Conservation (phyloP, 1,140 invertebrate species). For the Drosophila burlai region DNA sequence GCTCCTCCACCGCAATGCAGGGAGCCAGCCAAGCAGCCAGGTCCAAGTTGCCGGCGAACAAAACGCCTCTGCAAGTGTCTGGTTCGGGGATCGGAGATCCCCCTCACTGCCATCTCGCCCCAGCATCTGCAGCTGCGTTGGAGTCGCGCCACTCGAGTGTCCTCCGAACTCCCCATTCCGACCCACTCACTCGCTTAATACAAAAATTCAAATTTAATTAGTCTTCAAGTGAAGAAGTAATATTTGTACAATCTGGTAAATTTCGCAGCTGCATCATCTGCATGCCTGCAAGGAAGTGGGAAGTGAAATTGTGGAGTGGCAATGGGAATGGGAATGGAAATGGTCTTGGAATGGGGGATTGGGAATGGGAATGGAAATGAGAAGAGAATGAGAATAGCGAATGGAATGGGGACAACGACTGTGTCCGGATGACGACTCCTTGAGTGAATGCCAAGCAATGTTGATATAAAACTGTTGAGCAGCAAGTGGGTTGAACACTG, state of each 20-base stretch:
- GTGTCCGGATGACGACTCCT: conserved; percentile 39
- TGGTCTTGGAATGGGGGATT: conserved; percentile 6
- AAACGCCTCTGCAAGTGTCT: conserved; percentile 69
- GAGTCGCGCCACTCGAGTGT: conserved; percentile 7
- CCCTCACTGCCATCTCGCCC: conserved; percentile 5
- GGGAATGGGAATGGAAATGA: conserved; percentile 7
- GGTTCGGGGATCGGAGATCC: conserved; percentile 18
- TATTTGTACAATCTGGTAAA: conserved; percentile 78
- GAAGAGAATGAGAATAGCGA: conserved; percentile 4
- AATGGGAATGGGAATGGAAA: conserved; percentile 8
- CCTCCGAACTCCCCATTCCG: conserved; percentile 17
- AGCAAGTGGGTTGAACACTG: conserved; percentile 43
- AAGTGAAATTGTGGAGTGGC: conserved; percentile 37
- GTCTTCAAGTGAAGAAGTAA: conserved; percentile 82
- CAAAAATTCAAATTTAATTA: conserved; percentile 82
- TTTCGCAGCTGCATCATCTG: conserved; percentile 72
- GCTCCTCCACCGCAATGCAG: conserved; percentile 32
- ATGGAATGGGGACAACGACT: conserved; percentile 28
- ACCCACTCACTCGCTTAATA: conserved; percentile 63
- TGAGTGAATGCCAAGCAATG: conserved; percentile 46
- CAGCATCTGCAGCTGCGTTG: conserved; percentile 35
- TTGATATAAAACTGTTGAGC: conserved; percentile 43
- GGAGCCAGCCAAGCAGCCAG: conserved; percentile 45
- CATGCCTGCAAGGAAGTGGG: conserved; percentile 61
- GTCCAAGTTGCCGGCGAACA: conserved; percentile 49